Base-by-base conservation (phyloP, 1,140 invertebrate species). In the Cyclargus thomasi region DNA sequence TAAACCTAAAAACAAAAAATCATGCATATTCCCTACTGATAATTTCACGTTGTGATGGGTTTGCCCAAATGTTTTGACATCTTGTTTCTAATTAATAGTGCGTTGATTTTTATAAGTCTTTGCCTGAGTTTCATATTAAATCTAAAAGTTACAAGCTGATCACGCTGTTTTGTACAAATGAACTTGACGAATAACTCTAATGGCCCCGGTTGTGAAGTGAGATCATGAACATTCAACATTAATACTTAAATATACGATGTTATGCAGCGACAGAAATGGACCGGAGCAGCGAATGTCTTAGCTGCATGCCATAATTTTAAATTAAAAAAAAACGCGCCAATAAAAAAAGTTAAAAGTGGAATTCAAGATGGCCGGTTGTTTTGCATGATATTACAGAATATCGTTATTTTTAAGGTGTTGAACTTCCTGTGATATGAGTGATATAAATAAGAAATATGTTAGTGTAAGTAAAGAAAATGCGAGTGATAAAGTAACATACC, bases 171-270 rank as follows among this genome's bases (percentile, higher is more conserved):
- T 29, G 5, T 47, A 47, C 39, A 47, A 47, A 47, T 29, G 5
- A 29, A 29, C 29, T 29, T 2, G 14, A 47, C 39, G 39, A 75
- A 86, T 83, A 82, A 86, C 78, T 75, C 74, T 72, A 74, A 77
- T 70, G 71, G 78, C 75, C 71, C 80, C 85, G 81, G 86, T 84
- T 85, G 81, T 81, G 83, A 80, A 85, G 79, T 90, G 87, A 90
- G 87, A 90, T 90, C 87, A 89, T 83, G 78, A 82, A 79, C 77
- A 85, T 83, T 86, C 81, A 85, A 82, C 81, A 86, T 86, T 87
- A 88, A 90, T 90, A 88, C 87, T 89, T 87, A 90, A 86, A 76
- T 83, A 85, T 86, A 86, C 76, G 76, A 82, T 77, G 79, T 83
- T 83, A 82, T 78, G 82, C 69, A 73, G 80, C 80, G 77, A 79